Conservation (phyloP, 2,113 vertebrate genomes). For the Siniperca knerii region DNA sequence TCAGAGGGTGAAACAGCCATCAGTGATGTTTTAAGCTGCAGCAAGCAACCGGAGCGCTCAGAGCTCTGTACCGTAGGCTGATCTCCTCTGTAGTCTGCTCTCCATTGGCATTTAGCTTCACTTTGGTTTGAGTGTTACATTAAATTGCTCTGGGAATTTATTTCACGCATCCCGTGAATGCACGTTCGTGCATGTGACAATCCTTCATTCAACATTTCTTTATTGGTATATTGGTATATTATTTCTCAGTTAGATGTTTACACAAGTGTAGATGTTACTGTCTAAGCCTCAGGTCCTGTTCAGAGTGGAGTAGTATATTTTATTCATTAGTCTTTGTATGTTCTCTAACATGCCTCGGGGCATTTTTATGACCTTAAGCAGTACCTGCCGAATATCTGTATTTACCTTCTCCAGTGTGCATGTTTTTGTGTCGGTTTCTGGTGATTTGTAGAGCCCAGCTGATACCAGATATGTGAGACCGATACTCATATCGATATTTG, state of each 20-base stretch:
- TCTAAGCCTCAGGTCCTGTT: constrained; percentile 34
- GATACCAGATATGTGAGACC: neutral
- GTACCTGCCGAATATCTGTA: constrained; percentile 35
- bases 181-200: neutral
- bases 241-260: constrained; percentile 46
- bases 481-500: neutral
- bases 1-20: constrained; percentile 82
- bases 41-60: constrained; percentile 65
- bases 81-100: constrained; percentile 54
- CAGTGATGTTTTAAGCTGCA: constrained; percentile 78
- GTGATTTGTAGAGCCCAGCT: neutral
- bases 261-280: constrained; percentile 40
- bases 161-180: neutral
- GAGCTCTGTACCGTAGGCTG: constrained; percentile 53
- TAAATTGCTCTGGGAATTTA: constrained; percentile 59
- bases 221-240: constrained; percentile 5
- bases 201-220: constrained; percentile 22
- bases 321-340: constrained; percentile 62
- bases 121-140: constrained; percentile 60
- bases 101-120: constrained; percentile 61
- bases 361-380: constrained; percentile 50
- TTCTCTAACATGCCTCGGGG: constrained; percentile 47
- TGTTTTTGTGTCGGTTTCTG: neutral
- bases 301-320: constrained; percentile 51
- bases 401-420: constrained; percentile 2